These are phyloP conservation scores for Equus quagga DNA, from an alignment of 2,113 vertebrate species.

Conservation along the genomic window DNA sequence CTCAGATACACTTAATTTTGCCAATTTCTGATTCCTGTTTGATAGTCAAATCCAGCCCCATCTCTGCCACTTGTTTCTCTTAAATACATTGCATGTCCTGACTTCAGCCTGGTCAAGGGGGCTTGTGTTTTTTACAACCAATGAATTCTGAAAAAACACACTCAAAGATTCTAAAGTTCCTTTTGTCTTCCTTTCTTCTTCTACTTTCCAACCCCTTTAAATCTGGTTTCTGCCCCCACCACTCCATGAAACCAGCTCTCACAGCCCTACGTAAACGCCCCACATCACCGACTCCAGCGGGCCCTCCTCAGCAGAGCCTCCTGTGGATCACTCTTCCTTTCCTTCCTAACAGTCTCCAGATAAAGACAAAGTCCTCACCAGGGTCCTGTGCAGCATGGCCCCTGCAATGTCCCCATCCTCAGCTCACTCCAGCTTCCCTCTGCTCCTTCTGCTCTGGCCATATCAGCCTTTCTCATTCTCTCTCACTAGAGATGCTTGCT, in stretches of 20 bases:
- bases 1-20: not conserved
- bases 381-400: not conserved
- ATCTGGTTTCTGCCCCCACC: not conserved
- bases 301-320: not conserved
- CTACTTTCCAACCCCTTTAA: not conserved
- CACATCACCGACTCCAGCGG: rapidly evolving
- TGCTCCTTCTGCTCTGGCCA: no score
- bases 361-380: not conserved
- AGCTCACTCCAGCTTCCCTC: no score
- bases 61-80: not conserved
- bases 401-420: rapidly evolving
- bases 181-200: not conserved
- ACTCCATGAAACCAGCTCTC: not conserved
- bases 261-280: rapidly evolving
- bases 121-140: no score
- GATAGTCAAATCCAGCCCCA: not conserved
- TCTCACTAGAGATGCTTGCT: no score
- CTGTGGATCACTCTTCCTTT: not conserved
- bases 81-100: not conserved
- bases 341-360: not conserved
- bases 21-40: not conserved
- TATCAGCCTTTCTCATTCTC: not conserved
- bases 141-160: not conserved
- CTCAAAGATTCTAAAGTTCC: not conserved
- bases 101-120: not conserved